phyloP scores from a whole-genome alignment of 2,113 vertebrate species.

The Odontophorus gujanensis region DNA sequence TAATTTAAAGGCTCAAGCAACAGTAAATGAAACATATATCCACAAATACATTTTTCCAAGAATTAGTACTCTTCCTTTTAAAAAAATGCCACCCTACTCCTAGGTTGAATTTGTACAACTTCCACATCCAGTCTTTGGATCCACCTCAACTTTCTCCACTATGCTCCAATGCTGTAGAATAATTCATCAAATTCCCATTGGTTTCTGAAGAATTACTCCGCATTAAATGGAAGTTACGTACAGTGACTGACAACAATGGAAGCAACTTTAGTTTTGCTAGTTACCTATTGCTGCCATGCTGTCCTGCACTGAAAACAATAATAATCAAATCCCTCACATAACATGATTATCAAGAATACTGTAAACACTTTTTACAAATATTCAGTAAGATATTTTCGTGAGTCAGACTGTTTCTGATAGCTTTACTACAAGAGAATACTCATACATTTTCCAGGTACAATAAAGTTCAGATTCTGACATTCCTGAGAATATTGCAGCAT shows the following conservation, averaged over 20 bases:
- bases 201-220: not conserved
- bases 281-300: not conserved
- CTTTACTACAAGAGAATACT: not conserved
- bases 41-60: not conserved
- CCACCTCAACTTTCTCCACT: not conserved
- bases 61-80: not conserved
- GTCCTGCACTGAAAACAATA: not conserved
- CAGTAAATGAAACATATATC: not conserved
- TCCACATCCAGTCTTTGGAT: not conserved
- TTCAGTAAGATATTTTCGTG: not conserved
- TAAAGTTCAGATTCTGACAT: not conserved
- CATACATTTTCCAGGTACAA: not conserved
- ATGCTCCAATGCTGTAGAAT: not conserved
- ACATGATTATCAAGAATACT: not conserved
- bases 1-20: not conserved
- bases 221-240: not conserved
- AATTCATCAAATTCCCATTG: not conserved
- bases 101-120: not conserved
- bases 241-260: not conserved
- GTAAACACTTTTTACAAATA: not conserved
- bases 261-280: not conserved
- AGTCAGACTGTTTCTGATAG: not conserved
- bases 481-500: constrained; percentile 6
- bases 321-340: fast-evolving
- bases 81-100: not conserved